These are phyloP conservation scores for Rhorus exstirpatorius DNA, from an alignment of 2,888 invertebrate species.

Conservation along the genomic window DNA sequence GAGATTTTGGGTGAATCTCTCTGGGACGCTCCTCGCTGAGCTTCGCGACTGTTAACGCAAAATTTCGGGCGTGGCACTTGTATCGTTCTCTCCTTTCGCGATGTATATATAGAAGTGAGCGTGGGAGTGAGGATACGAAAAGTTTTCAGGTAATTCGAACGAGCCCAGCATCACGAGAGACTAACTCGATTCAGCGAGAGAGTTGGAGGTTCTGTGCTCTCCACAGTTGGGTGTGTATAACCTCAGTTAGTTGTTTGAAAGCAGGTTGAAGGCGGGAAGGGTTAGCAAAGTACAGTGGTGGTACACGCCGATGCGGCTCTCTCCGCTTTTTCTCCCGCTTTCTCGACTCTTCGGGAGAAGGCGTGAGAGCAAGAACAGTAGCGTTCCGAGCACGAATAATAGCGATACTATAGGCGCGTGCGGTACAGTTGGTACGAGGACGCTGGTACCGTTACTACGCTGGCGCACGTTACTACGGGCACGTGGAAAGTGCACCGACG, in stretches of 20 bases:
- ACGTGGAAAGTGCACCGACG: neutral
- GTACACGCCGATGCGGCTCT: conserved; percentile 34
- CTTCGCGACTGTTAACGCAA: conserved; percentile 24
- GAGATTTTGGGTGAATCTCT: conserved; percentile 1
- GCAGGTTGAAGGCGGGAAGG: conserved; percentile 38
- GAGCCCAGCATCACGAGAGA: conserved; percentile 65
- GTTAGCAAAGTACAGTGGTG: conserved; percentile 52
- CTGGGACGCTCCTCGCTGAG: neutral
- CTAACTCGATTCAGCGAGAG: conserved; percentile 69
- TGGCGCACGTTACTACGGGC: conserved; percentile 29
- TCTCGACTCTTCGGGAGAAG: conserved; percentile 40
- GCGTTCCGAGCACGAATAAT: conserved; percentile 28
- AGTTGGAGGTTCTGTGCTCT: conserved; percentile 60
- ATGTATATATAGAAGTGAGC: conserved; percentile 13
- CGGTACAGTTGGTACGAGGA: conserved; percentile 24
- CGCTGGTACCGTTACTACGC: conserved; percentile 14
- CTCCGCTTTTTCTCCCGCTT: conserved; percentile 1
- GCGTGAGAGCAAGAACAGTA: conserved; percentile 50
- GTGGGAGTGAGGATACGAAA: conserved; percentile 47
- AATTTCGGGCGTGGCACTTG: conserved; percentile 60
- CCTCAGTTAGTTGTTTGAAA: conserved; percentile 22
- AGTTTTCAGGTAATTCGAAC: conserved; percentile 72
- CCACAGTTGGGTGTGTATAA: conserved; percentile 32
- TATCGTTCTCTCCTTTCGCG: conserved; percentile 52
- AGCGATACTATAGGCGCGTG: conserved; percentile 1